A percentile compares a stretch with the other conserved stretches of the same genome.
Conservation (phyloP, 1,140 invertebrate species). For the Coelopa frigida region DNA sequence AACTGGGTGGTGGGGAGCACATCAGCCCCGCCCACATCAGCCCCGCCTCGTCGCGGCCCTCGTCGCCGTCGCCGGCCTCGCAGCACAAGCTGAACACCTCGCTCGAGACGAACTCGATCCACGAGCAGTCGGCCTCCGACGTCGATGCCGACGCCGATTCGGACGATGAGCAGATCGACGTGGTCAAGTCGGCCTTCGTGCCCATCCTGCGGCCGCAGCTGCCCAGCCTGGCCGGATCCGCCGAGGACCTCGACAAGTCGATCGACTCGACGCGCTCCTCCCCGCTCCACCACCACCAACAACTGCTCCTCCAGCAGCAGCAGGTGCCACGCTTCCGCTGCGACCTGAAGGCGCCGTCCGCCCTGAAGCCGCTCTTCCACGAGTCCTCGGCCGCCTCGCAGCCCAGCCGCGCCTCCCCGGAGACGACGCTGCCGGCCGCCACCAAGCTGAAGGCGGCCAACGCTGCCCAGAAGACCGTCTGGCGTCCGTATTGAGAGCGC, state of each 20-base stretch:
- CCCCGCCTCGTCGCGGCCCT: conserved; percentile 50
- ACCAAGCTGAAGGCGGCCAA: conserved; percentile 46
- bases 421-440: conserved; percentile 50
- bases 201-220: conserved; percentile 44
- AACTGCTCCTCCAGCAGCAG: conserved; percentile 19
- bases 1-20: conserved; percentile 12
- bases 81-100: conserved; percentile 49
- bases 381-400: conserved; percentile 19
- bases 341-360: conserved; percentile 57
- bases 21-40: conserved; percentile 45
- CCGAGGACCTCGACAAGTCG: conserved; percentile 40
- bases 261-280: conserved; percentile 33
- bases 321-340: conserved; percentile 35
- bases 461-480: conserved; percentile 58
- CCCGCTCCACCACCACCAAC: conserved; percentile 20
- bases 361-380: conserved; percentile 45
- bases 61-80: conserved; percentile 47
- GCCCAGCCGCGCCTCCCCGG: conserved; percentile 46
- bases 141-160: conserved; percentile 53
- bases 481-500: conserved; percentile 68
- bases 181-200: conserved; percentile 67
- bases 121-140: conserved; percentile 56
- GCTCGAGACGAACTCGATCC: conserved; percentile 53
- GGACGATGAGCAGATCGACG: conserved; percentile 62
- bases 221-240: conserved; percentile 42